Base-by-base conservation (phyloP, 2,888 invertebrate species). In the Cheilosia impressa region DNA sequence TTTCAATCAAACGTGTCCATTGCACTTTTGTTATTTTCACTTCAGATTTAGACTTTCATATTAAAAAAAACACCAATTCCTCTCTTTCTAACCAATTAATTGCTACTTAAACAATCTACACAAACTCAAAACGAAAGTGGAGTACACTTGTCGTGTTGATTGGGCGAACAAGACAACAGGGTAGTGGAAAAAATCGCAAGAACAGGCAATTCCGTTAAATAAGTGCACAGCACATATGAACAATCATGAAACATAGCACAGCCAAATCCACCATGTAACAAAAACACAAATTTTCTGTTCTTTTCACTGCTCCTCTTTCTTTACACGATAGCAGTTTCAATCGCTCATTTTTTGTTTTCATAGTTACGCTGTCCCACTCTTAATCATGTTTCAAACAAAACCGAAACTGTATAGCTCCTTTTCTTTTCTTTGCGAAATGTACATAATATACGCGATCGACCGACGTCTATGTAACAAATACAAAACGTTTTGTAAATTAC, bases 161-260 rank as follows among this genome's bases (percentile, higher is more conserved):
- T 24, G 52, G 22, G 19, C 4, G 10, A 27, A n/a, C 4, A 27
- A 0, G 5, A 10, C 24, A 58, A 41, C 24, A 50, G 47, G 34
- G 17, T 45, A 34, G 43, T 19, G 22, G 43, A 22, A 62, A 53
- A 63, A 63, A 38, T 38, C 31, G 60, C 52, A 73, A 57, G 10
- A 34, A 34, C 34, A 10, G 34, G 68, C 62, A 63, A 68, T 80
- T 75, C 80, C 68, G 68, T 75, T 62, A 57, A 75, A 75, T 75
- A 69, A 80, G 75, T 80, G 75, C 68, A 80, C 24, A 57, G 34
- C 34, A 10, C 34, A 34, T 34, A n/a, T n/a, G n/a, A 34, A 43
- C 17, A 43, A 34, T 68, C 31, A 41, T 17, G 38, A 27, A 13
- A 57, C 17, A 50, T 13, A 34, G 27, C 9, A 63, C 2, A 52